Percentiles rank a stretch among this genome's conserved stretches.
Conservation (phyloP, 1,140 invertebrate species). For the Mesaphorura yosii region DNA sequence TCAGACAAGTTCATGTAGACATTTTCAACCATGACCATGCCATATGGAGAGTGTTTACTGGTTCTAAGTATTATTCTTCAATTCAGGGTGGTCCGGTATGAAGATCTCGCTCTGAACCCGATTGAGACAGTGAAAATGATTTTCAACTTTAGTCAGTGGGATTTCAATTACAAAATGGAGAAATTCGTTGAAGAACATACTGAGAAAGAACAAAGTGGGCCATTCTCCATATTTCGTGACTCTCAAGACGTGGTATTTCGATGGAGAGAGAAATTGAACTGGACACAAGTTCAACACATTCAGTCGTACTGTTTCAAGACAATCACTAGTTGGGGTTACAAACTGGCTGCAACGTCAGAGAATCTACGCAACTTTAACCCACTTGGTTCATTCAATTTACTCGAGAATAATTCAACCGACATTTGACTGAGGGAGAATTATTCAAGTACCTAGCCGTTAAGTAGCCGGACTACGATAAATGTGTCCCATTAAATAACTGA, state of each 20-base stretch:
- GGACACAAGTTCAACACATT: constrained; percentile 44
- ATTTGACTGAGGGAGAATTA: too few species aligned
- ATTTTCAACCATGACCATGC: too few species aligned
- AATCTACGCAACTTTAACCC: too few species aligned
- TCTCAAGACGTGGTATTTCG: constrained; percentile 70
- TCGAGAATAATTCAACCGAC: too few species aligned
- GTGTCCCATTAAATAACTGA: too few species aligned
- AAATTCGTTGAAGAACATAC: constrained; percentile 69
- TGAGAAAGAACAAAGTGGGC: constrained; percentile 61
- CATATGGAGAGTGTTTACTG: background rate
- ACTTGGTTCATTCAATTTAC: too few species aligned
- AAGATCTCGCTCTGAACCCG: constrained; percentile 67
- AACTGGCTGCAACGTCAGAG: too few species aligned
- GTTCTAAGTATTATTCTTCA: too few species aligned
- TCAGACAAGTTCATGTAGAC: constrained; percentile 59
- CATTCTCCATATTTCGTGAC: constrained; percentile 69
- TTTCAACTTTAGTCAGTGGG: constrained; percentile 61
- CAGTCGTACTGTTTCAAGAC: constrained; percentile 56
- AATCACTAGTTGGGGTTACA: constrained; percentile 70
- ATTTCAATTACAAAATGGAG: constrained; percentile 54
- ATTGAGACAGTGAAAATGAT: constrained; percentile 56
- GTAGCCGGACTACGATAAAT: too few species aligned
- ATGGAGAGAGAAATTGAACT: constrained; percentile 58
- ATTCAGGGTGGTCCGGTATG: constrained; percentile 64
- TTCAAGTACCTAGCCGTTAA: too few species aligned